phyloP scores from a whole-genome alignment of 2,888 invertebrate genomes.

The Philopedon plagiatum region DNA sequence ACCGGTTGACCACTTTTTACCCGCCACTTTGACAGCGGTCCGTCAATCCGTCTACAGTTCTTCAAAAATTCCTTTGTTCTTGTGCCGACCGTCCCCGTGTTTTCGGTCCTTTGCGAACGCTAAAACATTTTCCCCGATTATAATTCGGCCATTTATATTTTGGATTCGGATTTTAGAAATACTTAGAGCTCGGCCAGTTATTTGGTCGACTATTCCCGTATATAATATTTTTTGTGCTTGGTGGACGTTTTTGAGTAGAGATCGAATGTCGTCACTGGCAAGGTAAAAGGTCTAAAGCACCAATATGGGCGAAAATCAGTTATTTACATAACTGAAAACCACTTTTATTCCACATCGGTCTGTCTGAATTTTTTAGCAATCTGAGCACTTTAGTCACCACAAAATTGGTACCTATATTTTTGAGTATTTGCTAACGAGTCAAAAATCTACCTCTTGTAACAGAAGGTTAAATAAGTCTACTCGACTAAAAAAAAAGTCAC shows the following conservation, averaged over 20 bases:
- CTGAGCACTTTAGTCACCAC: too few relatives aligned
- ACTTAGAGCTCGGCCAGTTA: slow-evolving; percentile 53
- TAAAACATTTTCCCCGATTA: slow-evolving; percentile 57
- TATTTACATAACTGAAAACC: too few relatives aligned
- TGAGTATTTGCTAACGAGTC: too few relatives aligned
- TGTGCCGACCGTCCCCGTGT: slow-evolving; percentile 53
- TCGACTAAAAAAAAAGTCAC: too few relatives aligned
- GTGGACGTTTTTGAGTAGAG: not conserved
- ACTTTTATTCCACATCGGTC: too few relatives aligned
- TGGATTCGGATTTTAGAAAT: slow-evolving; percentile 63
- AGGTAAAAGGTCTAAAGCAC: too few relatives aligned
- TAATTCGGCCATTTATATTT: slow-evolving; percentile 65
- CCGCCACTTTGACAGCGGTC: slow-evolving; percentile 59
- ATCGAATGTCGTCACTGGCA: too few relatives aligned
- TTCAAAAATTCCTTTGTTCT: slow-evolving; percentile 65
- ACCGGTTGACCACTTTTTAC: slow-evolving; percentile 58
- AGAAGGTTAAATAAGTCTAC: too few relatives aligned
- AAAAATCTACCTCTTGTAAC: too few relatives aligned
- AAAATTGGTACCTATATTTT: too few relatives aligned
- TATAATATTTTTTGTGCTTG: slow-evolving; percentile 11
- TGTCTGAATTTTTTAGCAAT: too few relatives aligned
- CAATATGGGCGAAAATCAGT: too few relatives aligned
- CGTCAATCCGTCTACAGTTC: slow-evolving; percentile 64
- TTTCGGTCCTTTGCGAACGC: slow-evolving; percentile 50
- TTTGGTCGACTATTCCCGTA: slow-evolving; percentile 17